phyloP scores from a whole-genome alignment of 2,113 vertebrate species.

The Grammatotria lemairii region DNA sequence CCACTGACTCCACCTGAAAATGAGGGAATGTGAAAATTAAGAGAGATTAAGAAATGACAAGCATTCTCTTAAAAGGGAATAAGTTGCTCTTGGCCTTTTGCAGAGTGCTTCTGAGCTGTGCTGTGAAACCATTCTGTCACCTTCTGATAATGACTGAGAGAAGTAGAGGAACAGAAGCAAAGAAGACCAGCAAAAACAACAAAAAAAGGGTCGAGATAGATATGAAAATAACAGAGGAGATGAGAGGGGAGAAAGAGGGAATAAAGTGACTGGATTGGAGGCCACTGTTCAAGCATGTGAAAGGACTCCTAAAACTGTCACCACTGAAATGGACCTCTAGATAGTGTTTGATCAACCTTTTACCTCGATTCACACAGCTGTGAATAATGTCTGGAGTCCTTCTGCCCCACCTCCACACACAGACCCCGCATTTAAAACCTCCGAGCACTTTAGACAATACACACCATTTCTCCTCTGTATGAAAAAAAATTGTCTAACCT shows the following conservation, averaged over 20 bases:
- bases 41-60: constrained; percentile 36
- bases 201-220: background rate
- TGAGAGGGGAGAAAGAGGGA: background rate
- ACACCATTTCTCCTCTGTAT: background rate
- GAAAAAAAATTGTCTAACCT: constrained; percentile 48
- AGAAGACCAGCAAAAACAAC: background rate
- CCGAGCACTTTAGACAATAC: constrained; percentile 7
- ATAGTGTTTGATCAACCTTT: constrained; percentile 38
- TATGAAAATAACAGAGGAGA: background rate
- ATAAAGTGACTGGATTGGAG: background rate
- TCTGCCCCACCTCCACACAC: background rate
- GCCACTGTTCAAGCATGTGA: background rate
- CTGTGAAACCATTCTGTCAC: constrained; percentile 21
- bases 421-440: background rate
- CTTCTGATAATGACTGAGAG: constrained; percentile 33
- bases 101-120: constrained; percentile 11
- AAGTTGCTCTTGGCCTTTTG: constrained; percentile 8
- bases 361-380: constrained; percentile 14
- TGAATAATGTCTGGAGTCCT: constrained; percentile 1
- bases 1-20: constrained; percentile 9
- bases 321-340: constrained; percentile 13
- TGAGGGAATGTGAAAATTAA: constrained; percentile 29
- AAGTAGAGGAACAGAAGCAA: background rate
- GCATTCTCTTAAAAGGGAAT: background rate
- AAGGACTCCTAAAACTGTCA: background rate